phyloP scores from a whole-genome alignment of 2,797 vertebrate species.

The Enteromius trimaculatus region DNA sequence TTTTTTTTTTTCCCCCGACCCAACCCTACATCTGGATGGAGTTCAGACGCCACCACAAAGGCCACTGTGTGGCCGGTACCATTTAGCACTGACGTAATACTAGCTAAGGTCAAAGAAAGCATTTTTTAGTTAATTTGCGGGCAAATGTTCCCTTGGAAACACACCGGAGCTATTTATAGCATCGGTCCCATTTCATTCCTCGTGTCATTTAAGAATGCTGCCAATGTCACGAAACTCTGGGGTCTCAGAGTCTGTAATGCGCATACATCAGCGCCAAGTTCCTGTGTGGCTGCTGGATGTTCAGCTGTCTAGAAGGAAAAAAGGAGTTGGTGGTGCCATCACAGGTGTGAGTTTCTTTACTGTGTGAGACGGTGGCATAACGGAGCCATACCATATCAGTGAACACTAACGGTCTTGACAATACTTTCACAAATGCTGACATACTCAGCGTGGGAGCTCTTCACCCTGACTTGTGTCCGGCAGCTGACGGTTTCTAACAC shows the following conservation, averaged over 20 bases:
- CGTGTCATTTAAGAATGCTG: constrained; percentile 29
- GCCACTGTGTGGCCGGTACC: constrained; percentile 53
- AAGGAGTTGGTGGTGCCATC: constrained; percentile 29
- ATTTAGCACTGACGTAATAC: constrained; percentile 45
- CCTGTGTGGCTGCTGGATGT: constrained; percentile 19
- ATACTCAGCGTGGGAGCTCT: constrained; percentile 20
- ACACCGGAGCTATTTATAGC: constrained; percentile 17
- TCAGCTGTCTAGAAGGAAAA: constrained; percentile 50
- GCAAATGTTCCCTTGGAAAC: constrained; percentile 19
- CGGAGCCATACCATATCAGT: constrained; percentile 6
- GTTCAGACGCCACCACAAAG: constrained; percentile 58
- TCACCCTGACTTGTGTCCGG: constrained; percentile 30
- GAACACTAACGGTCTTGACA: not conserved
- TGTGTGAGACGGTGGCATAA: constrained; percentile 32
- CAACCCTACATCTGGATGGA: constrained; percentile 50
- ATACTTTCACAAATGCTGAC: constrained; percentile 19
- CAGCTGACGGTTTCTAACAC: constrained; percentile 54
- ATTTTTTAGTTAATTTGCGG: constrained; percentile 22
- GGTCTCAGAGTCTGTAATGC: constrained; percentile 19
- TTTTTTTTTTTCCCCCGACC: not conserved
- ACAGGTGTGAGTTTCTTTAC: constrained; percentile 57
- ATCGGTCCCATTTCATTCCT: not conserved
- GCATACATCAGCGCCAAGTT: constrained; percentile 33
- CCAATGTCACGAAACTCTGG: not conserved
- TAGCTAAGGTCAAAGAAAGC: constrained; percentile 35